A percentile compares a stretch with the other conserved stretches of the same genome.
These are phyloP conservation scores for Hepsetus odoe DNA, from an alignment of 2,113 vertebrate genomes.

Conservation along the genomic window DNA sequence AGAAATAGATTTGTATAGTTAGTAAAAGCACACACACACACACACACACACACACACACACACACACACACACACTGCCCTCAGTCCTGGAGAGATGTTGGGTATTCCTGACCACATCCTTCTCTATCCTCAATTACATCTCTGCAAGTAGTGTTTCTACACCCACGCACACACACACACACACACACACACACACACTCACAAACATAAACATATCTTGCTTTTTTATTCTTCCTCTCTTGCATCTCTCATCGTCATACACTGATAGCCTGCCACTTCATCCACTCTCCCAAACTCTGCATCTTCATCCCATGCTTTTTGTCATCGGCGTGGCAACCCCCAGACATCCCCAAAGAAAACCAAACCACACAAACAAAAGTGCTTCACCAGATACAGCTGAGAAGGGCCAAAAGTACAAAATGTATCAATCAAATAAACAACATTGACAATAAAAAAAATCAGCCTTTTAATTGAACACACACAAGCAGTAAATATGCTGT, in stretches of 20 bases:
- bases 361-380: constrained; percentile 44
- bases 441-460: constrained; percentile 33
- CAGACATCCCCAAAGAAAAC: constrained; percentile 37
- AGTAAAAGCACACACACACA: background rate
- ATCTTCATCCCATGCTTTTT: constrained; percentile 29
- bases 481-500: constrained; percentile 18
- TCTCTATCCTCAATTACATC: constrained; percentile 21
- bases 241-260: constrained; percentile 12
- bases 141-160: background rate
- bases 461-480: background rate
- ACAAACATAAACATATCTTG: background rate
- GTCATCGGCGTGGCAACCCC: constrained; percentile 31
- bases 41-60: background rate
- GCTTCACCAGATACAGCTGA: background rate
- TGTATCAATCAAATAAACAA: constrained; percentile 17
- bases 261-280: background rate
- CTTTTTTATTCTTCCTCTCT: background rate
- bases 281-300: background rate
- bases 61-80: constrained; percentile 13
- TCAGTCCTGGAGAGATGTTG: background rate
- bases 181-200: constrained; percentile 3
- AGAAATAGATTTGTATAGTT: no score
- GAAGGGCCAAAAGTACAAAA: background rate
- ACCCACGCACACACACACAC: background rate
- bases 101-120: constrained; percentile 28